A percentile compares a stretch with the other conserved stretches of the same genome.
These are phyloP conservation scores for Ceriagrion tenellum DNA, from an alignment of 2,888 invertebrate species.

Conservation along the genomic window DNA sequence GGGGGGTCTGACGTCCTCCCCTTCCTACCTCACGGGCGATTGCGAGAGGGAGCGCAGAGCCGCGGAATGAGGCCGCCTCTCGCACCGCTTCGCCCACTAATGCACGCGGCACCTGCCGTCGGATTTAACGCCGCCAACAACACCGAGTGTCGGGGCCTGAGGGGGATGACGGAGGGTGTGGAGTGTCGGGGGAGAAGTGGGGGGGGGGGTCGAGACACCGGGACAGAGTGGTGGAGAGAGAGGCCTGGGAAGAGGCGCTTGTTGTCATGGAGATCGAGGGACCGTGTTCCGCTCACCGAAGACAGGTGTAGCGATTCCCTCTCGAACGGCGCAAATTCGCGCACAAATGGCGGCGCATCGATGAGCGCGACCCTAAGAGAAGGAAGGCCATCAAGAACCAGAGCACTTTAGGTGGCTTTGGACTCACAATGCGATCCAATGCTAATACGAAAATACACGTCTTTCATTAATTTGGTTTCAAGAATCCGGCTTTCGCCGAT, in stretches of 20 bases:
- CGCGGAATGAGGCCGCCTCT: neutral
- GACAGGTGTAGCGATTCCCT: neutral
- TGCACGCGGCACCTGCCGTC: constrained; percentile 10
- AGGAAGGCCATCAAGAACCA: neutral
- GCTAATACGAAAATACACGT: too few species aligned
- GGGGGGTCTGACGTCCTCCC: neutral
- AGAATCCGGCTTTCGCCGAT: too few species aligned
- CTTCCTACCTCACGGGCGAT: neutral
- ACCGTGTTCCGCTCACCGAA: neutral
- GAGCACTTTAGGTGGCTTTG: neutral
- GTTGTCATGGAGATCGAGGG: neutral
- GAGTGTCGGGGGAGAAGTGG: too few species aligned
- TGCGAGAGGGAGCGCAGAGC: neutral
- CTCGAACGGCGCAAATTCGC: neutral
- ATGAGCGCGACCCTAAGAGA: neutral
- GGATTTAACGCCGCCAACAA: neutral
- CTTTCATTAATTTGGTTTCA: too few species aligned
- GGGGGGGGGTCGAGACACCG: neutral
- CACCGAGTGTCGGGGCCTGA: neutral
- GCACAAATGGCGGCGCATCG: neutral
- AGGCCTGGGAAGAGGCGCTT: neutral
- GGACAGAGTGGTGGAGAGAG: neutral
- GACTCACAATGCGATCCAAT: too few species aligned
- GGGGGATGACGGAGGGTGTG: too few species aligned
- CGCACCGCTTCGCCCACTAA: neutral